Conservation (phyloP, 2,113 vertebrate genomes). For the Muscicapa adusta region DNA sequence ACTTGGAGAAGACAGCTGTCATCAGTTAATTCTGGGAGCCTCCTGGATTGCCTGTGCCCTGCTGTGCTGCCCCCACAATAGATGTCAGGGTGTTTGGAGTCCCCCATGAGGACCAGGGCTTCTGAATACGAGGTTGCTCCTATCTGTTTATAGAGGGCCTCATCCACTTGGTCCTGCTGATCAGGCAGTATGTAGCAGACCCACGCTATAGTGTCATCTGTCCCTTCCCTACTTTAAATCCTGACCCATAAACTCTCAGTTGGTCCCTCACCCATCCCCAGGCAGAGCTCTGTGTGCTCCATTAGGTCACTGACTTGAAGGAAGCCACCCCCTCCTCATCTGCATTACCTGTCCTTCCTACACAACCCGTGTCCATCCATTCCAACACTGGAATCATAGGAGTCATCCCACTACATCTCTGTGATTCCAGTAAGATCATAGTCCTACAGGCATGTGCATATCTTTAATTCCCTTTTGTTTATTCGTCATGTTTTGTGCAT, state of each 20-base stretch:
- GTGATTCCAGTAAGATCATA: neutral
- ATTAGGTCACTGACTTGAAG: neutral
- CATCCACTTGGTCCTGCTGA: neutral
- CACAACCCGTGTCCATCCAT: neutral
- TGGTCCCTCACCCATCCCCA: too few species aligned
- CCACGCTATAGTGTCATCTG: accelerated
- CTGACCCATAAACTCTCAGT: neutral
- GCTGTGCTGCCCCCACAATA: neutral
- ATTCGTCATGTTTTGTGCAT: neutral
- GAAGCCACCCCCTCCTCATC: neutral
- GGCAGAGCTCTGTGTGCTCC: neutral
- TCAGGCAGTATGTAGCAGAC: neutral
- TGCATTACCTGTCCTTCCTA: neutral
- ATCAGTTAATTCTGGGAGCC: neutral
- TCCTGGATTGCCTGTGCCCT: neutral
- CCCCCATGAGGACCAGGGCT: neutral
- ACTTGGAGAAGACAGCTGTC: neutral
- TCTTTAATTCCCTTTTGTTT: neutral
- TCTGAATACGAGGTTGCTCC: neutral
- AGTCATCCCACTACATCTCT: neutral
- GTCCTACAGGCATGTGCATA: neutral
- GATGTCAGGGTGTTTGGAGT: neutral
- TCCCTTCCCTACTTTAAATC: neutral
- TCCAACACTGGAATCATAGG: neutral
- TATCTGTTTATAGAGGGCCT: neutral